Evolutionary conservation across 30 jellyfish, hydroid and myxozoan species (phyloP), one percentile per base, ranked within the genome.

Genomic region (Turritopsis dohrnii): DNA sequence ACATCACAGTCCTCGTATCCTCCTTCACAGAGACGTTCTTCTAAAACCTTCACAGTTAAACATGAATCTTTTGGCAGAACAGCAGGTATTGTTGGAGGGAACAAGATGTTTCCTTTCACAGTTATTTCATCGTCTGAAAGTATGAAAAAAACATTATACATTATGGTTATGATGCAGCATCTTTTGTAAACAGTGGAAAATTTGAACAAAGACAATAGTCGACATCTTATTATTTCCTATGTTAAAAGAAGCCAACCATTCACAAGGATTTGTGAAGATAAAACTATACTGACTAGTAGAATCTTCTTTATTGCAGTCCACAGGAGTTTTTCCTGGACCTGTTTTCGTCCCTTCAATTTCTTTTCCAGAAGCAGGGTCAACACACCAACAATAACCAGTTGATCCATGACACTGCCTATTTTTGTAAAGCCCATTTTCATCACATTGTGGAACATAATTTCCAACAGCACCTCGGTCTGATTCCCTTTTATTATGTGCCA

Each of bases 321-420:
- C 52, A 0, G 81, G 18, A 18, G 21, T 30, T 0, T 21, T 19
- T 0, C 81, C 52, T 18, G 29, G 52, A 16, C 81, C 21, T 69
- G 54, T 74, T 79, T 81, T 87, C 17, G 97, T 80, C 8, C 84
- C 89, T 18, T 82, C 79, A 52, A 76, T 41, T 75, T 84, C 95
- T 24, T 60, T 75, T 53, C 98, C 98, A 69, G 54, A 71, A 0
- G 23, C 54, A 24, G 84, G 74, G 30, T 92, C 81, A 26, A 84
- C 98, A 92, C 98, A 92, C 96, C 96, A 88, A 72, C 98, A 92
- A 53, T 79, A 84, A 17, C 98, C 98, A 18, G 95, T 88, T 1
- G 96, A 91, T 8, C 94, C 90, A 84, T 92, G 96, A 53, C 98
- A 92, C 71, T 92, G 98, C 65, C 53, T 85, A 54, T 84, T 81